Evolutionary conservation across 2,888 invertebrate genomes (phyloP).

Genomic region (Drosophila cognata): DNA sequence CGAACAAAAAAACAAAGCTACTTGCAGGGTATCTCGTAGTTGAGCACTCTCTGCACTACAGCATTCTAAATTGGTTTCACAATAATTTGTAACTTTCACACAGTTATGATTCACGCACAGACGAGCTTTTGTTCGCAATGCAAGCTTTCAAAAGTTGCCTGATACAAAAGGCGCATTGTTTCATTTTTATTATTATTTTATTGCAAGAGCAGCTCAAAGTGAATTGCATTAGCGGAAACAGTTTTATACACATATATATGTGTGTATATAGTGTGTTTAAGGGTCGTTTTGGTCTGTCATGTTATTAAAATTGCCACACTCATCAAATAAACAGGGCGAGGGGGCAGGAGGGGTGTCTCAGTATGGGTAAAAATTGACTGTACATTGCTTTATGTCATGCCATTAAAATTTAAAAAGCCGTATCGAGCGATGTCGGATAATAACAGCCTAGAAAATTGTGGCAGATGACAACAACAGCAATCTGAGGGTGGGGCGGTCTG

Average conservation of each 20-base stretch:
- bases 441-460: slow-evolving; percentile 73
- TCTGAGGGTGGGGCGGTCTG: slow-evolving; percentile 5
- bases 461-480: slow-evolving; percentile 68
- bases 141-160: slow-evolving; percentile 16
- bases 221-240: slow-evolving; percentile 43
- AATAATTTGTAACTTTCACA: slow-evolving; percentile 23
- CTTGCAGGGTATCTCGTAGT: neutral
- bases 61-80: neutral
- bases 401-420: slow-evolving; percentile 66
- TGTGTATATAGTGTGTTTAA: slow-evolving; percentile 18
- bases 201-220: slow-evolving; percentile 9
- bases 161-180: slow-evolving; percentile 8
- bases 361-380: slow-evolving; percentile 29
- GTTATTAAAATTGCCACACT: slow-evolving; percentile 32
- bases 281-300: slow-evolving; percentile 17
- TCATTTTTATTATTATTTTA: slow-evolving; percentile 6
- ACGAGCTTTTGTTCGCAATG: slow-evolving; percentile 10
- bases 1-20: neutral
- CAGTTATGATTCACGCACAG: slow-evolving; percentile 15
- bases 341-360: neutral
- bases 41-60: neutral
- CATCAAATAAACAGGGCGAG: slow-evolving; percentile 7
- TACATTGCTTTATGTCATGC: slow-evolving; percentile 67
- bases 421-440: slow-evolving; percentile 72
- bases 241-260: slow-evolving; percentile 4